Percentiles rank a stretch among this genome's conserved stretches.
Conservation (phyloP, 2,797 vertebrate species). For the Gadopsis marmoratus region DNA sequence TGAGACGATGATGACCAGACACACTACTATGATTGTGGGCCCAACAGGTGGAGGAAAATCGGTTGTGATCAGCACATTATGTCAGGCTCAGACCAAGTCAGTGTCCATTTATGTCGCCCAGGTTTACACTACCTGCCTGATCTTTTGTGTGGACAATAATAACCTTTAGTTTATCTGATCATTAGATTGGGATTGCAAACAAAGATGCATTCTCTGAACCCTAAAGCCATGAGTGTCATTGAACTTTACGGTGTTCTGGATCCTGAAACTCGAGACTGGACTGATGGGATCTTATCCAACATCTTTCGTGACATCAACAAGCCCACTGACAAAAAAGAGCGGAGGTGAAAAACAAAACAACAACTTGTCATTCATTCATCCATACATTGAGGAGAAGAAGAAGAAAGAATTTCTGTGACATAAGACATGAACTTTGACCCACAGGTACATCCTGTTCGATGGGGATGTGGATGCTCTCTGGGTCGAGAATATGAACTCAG, state of each 20-base stretch:
- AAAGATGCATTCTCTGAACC: slow-evolving; percentile 92
- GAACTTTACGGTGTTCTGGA: slow-evolving; percentile 97
- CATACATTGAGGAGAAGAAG: background rate
- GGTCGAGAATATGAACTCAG: slow-evolving; percentile 99
- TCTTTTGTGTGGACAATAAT: background rate
- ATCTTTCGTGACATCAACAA: slow-evolving; percentile 98
- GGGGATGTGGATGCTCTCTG: slow-evolving; percentile 98
- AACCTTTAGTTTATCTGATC: slow-evolving; percentile 32
- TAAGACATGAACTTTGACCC: slow-evolving; percentile 16
- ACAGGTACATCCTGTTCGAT: slow-evolving; percentile 97
- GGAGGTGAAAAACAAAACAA: slow-evolving; percentile 82
- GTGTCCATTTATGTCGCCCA: slow-evolving; percentile 46
- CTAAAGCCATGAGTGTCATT: slow-evolving; percentile 96
- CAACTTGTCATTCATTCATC: background rate
- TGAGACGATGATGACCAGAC: slow-evolving; percentile 98
- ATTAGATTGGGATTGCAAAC: slow-evolving; percentile 91
- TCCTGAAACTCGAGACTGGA: slow-evolving; percentile 95
- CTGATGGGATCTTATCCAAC: slow-evolving; percentile 96
- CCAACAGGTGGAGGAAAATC: slow-evolving; percentile 98
- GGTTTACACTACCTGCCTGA: background rate
- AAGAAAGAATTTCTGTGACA: background rate
- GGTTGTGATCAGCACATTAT: slow-evolving; percentile 95
- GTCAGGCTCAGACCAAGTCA: slow-evolving; percentile 95
- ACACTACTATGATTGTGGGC: slow-evolving; percentile 97
- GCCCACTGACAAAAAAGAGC: slow-evolving; percentile 94